These are phyloP conservation scores for Labroides dimidiatus DNA, from an alignment of 2,797 vertebrate genomes.

Conservation along the genomic window DNA sequence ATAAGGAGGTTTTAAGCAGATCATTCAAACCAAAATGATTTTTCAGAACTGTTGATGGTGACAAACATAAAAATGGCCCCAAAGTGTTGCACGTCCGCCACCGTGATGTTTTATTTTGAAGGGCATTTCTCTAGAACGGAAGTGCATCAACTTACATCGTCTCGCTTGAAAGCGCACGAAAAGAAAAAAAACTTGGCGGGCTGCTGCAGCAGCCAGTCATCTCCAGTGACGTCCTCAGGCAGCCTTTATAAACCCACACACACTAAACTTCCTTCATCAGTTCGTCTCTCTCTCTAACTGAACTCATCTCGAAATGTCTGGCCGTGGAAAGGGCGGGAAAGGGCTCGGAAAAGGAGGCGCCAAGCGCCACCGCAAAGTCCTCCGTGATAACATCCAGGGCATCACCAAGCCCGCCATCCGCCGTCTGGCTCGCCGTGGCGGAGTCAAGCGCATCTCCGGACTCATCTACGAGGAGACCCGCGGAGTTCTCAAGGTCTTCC, in stretches of 20 bases:
- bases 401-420: conserved; percentile 48
- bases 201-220: too few species aligned
- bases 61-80: too few species aligned
- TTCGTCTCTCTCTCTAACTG: not conserved
- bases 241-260: not conserved
- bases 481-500: conserved; percentile 33
- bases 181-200: too few species aligned
- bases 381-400: conserved; percentile 42
- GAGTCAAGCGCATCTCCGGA: conserved; percentile 21
- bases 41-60: too few species aligned
- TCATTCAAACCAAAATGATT: too few species aligned
- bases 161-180: too few species aligned
- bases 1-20: too few species aligned
- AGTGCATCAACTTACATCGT: not conserved
- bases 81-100: too few species aligned
- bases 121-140: not conserved
- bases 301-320: not conserved
- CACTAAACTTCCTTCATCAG: too few species aligned
- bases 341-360: conserved; percentile 30
- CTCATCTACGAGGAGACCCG: conserved; percentile 51
- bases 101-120: too few species aligned
- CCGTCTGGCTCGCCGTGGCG: conserved; percentile 17
- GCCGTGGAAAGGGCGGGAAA: not conserved
- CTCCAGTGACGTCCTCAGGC: not conserved
- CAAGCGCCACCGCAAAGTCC: conserved; percentile 26